Base-by-base conservation (phyloP, 2,888 invertebrate species). In the Metallyticus violacea region DNA sequence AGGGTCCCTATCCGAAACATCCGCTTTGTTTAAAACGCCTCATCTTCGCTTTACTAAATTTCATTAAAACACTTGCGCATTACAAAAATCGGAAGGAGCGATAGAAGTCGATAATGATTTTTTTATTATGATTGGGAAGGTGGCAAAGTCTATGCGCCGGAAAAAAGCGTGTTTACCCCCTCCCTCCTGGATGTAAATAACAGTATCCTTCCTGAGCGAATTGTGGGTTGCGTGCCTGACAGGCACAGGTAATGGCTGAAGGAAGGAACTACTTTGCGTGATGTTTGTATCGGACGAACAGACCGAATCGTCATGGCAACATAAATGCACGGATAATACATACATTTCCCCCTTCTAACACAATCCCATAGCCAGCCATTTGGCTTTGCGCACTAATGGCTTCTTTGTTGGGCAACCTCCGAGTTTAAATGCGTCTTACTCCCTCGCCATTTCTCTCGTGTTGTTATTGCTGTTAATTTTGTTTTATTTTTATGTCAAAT, bases 271-370 rank as follows among this genome's bases (percentile, higher is more conserved):
- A 81, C 30, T 81, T 30, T 26, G 82, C 82, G 82, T 82, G 82
- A 76, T 82, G 82, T 76, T 82, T 82, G 40, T 82, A 30, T 82
- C 62, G 26, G 27, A 26, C 76, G 22, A 81, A 81, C 29, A 9
- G 81, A 29, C 82, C 76, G 22, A 81, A 81, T 81, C 26, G 81
- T 81, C 82, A 82, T 82, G 82, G 76, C 82, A 76, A 82, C 82
- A 82, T 7, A 82, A 62, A 82, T 27, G 26, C 9, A 82, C 62
- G 80, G 80, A 27, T 80, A 80, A 27, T 80, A 80, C 80, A 80
- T n/a, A 80, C 80, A 29, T 27, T 80, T 22, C 30, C 22, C 80
- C 30, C 40, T 62, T 62, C 40, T 62, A 62, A 62, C 40, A 62
- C 40, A 62, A 62, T 62, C 40, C 40, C n/a, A n/a, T n/a, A n/a